phyloP scores from a whole-genome alignment of 53 echinoderm and acorn worm genomes.

The Arbacia lixula region DNA sequence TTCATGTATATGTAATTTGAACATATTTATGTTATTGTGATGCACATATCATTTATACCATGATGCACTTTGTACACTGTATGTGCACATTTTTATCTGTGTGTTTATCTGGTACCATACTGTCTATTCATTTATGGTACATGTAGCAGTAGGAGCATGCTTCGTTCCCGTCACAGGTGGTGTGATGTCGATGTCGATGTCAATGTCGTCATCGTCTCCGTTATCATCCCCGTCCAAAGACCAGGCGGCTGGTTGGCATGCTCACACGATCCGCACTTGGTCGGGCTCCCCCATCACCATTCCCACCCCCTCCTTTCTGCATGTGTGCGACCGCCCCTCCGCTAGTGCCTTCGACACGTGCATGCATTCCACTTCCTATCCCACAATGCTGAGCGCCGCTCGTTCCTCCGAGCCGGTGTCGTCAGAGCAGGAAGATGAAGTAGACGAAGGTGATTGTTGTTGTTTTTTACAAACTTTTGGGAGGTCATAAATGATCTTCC shows the following conservation, averaged over 20 bases:
- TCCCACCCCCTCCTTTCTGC: conserved; percentile 46
- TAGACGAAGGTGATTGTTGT: conserved; percentile 31
- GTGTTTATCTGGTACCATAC: too few relatives aligned
- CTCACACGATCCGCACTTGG: conserved; percentile 44
- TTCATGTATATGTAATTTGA: too few relatives aligned
- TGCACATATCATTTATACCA: too few relatives aligned
- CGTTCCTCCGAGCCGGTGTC: background rate
- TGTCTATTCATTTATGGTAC: too few relatives aligned
- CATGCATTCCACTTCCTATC: conserved; percentile 29
- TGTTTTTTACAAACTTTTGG: background rate
- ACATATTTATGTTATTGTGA: too few relatives aligned
- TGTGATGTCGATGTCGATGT: conserved; percentile 14
- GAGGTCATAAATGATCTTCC: too few relatives aligned
- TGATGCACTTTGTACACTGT: too few relatives aligned
- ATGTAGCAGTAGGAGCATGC: too few relatives aligned
- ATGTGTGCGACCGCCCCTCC: conserved; percentile 34
- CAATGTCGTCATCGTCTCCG: conserved; percentile 3
- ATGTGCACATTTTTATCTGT: too few relatives aligned
- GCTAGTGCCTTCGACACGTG: background rate
- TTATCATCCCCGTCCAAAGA: background rate
- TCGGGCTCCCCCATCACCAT: conserved; percentile 54
- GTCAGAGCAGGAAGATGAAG: conserved; percentile 20
- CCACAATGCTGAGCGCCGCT: background rate
- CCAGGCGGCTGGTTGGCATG: conserved; percentile 36
- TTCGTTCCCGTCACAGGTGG: conserved; percentile 31